Conservation (phyloP, 2,888 invertebrate genomes). For the Drosophila borealis region DNA sequence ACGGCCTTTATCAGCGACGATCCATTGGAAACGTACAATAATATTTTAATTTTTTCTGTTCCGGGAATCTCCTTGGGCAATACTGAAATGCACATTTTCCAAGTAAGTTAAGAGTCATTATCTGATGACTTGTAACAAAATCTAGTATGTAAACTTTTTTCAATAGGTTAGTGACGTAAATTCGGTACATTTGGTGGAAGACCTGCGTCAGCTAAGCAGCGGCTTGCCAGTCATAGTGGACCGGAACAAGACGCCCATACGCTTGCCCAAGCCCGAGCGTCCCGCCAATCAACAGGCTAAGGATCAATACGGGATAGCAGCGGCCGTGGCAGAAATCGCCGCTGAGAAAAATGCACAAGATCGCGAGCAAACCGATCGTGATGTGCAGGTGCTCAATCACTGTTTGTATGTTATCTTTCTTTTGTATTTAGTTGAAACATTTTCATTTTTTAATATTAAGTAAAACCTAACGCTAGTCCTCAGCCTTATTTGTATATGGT, state of each 20-base stretch:
- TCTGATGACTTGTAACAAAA: background rate
- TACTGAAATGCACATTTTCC: slow-evolving; percentile 98
- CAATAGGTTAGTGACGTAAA: slow-evolving; percentile 90
- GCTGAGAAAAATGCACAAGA: slow-evolving; percentile 93
- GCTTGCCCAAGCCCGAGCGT: slow-evolving; percentile 65
- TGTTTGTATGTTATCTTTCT: slow-evolving; percentile 88
- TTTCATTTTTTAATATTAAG: background rate
- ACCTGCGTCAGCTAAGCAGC: slow-evolving; percentile 89
- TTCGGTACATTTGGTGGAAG: slow-evolving; percentile 93
- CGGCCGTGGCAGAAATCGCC: slow-evolving; percentile 83
- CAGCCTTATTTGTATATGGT: background rate
- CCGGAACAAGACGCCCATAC: slow-evolving; percentile 81
- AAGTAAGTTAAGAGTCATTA: slow-evolving; percentile 85
- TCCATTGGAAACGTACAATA: slow-evolving; percentile 98
- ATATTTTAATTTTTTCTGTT: slow-evolving; percentile 98
- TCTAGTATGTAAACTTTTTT: background rate
- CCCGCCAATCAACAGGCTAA: slow-evolving; percentile 62
- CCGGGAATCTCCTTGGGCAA: slow-evolving; percentile 88
- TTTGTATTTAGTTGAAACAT: background rate
- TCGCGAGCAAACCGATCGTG: slow-evolving; percentile 97
- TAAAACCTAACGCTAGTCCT: background rate
- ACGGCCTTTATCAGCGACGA: slow-evolving; percentile 98
- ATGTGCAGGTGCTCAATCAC: slow-evolving; percentile 96
- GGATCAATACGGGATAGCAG: slow-evolving; percentile 82
- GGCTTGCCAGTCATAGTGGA: slow-evolving; percentile 87